Evolutionary conservation across 1,140 invertebrate genomes (phyloP).

Genomic region (Zaprionus tsacasi): DNA sequence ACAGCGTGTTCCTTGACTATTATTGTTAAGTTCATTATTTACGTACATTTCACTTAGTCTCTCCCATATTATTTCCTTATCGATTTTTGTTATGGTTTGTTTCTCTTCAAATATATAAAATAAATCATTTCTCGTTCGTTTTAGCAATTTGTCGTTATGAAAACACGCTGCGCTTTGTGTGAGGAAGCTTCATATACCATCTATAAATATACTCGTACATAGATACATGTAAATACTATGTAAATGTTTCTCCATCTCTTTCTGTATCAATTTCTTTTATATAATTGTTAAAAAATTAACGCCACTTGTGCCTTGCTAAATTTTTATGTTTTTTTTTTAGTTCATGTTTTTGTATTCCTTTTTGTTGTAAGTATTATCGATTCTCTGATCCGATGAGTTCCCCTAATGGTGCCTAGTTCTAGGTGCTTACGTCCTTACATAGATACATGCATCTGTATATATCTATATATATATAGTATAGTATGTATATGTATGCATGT

Average conservation of each 20-base stretch:
- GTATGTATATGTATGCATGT: constrained; percentile 27
- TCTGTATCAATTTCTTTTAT: constrained; percentile 40
- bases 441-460: constrained; percentile 6
- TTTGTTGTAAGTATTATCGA: constrained; percentile 32
- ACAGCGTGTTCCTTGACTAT: constrained; percentile 50
- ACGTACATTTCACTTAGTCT: constrained; percentile 26
- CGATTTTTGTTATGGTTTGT: constrained; percentile 28
- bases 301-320: constrained; percentile 67
- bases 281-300: constrained; percentile 82
- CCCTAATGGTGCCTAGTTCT: constrained; percentile 33
- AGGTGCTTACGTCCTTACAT: constrained; percentile 37
- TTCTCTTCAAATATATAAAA: constrained; percentile 70
- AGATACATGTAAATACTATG: constrained; percentile 54
- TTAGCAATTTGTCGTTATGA: constrained; percentile 35
- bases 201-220: constrained; percentile 77
- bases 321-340: constrained; percentile 10
- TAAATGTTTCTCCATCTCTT: constrained; percentile 36
- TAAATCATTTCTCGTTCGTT: constrained; percentile 61
- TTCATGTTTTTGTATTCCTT: background rate
- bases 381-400: constrained; percentile 14
- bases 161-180: constrained; percentile 59
- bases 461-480: constrained; percentile 35
- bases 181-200: constrained; percentile 82
- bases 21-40: constrained; percentile 42
- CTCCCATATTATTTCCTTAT: constrained; percentile 25